Evolutionary conservation across 2,113 vertebrate genomes (phyloP).

Genomic region (Apodemus speciosus): DNA sequence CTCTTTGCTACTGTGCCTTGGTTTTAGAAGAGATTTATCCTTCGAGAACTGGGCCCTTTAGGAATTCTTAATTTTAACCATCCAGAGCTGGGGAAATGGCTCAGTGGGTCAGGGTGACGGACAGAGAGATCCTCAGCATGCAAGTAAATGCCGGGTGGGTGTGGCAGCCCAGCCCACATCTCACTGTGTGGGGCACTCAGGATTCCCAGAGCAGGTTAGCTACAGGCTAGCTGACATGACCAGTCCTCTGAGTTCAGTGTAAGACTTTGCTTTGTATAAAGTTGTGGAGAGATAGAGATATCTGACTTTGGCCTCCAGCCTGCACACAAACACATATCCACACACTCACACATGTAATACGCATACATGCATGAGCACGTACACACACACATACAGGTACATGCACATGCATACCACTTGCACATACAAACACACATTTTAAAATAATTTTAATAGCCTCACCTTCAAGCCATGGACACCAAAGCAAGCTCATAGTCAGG

Average conservation of each 20-base stretch:
- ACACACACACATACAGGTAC: neutral
- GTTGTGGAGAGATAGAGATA: neutral
- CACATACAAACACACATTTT: neutral
- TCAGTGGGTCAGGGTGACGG: no score
- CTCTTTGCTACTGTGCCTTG: rapidly evolving
- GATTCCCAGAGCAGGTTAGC: no score
- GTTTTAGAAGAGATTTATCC: neutral
- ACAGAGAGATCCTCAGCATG: neutral
- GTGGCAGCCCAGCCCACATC: neutral
- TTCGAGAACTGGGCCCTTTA: neutral
- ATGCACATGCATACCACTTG: neutral
- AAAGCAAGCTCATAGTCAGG: neutral
- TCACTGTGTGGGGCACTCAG: no score
- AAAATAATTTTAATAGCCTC: neutral
- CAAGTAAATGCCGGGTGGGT: neutral
- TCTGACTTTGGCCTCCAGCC: neutral
- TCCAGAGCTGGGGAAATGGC: neutral
- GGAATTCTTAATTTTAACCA: neutral
- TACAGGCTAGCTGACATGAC: neutral
- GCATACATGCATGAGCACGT: rapidly evolving
- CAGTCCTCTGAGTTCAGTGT: neutral
- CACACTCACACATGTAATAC: no score
- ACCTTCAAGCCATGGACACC: neutral
- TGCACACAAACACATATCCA: neutral
- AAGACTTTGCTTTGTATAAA: neutral